Evolutionary conservation across 2,888 invertebrate genomes (phyloP).

Genomic region (Hirtodrosophila confusa): DNA sequence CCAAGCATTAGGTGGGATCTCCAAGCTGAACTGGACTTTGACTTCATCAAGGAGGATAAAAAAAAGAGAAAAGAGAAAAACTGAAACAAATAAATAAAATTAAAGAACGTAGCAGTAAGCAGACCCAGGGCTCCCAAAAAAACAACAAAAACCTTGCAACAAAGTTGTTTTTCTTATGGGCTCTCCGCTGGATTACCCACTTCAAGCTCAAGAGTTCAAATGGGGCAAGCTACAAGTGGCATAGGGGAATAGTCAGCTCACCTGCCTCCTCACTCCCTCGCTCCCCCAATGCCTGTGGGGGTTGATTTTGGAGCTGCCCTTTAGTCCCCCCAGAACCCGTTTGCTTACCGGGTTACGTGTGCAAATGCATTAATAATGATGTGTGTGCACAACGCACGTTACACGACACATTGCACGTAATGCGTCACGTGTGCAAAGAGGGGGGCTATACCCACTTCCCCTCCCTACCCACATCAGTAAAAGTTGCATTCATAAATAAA

Average conservation of each 20-base stretch:
- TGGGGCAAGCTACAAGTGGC: conserved; percentile 61
- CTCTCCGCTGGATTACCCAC: conserved; percentile 29
- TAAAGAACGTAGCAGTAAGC: conserved; percentile 31
- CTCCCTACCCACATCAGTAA: conserved; percentile 8
- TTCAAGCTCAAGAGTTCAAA: conserved; percentile 61
- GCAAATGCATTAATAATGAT: conserved; percentile 77
- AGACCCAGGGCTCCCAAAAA: conserved; percentile 22
- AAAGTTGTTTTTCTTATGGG: conserved; percentile 12
- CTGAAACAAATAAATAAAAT: conserved; percentile 59
- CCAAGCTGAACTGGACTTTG: conserved; percentile 32
- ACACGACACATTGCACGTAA: conserved; percentile 64
- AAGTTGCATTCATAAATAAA: conserved; percentile 54
- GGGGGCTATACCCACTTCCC: neutral
- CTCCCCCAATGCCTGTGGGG: conserved; percentile 21
- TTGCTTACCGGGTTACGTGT: conserved; percentile 53
- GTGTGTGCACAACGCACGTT: conserved; percentile 72
- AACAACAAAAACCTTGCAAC: conserved; percentile 2
- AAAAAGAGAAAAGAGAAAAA: neutral
- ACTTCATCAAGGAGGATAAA: conserved; percentile 21
- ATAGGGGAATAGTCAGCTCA: conserved; percentile 42
- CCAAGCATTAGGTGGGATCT: conserved; percentile 33
- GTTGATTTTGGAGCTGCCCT: conserved; percentile 43
- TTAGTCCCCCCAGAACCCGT: neutral
- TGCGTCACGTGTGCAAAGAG: conserved; percentile 67
- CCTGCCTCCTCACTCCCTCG: no score